phyloP scores from a whole-genome alignment of 2,113 vertebrate species.

The Apteryx mantelli region DNA sequence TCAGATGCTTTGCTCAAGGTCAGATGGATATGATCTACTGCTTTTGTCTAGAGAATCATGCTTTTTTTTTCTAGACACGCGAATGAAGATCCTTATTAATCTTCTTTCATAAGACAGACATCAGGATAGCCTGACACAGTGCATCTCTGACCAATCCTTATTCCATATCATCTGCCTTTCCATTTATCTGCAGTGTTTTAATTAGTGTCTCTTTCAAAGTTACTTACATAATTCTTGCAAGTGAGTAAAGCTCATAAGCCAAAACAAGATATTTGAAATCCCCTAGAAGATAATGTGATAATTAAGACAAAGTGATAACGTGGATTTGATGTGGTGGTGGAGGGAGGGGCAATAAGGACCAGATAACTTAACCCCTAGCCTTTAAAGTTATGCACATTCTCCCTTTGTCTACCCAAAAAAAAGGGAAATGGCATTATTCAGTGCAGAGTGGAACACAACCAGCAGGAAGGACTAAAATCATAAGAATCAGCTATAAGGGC shows the following conservation, averaged over 20 bases:
- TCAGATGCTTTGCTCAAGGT: conserved; percentile 40
- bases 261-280: neutral
- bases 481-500: neutral
- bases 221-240: neutral
- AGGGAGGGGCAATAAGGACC: neutral
- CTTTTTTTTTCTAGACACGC: neutral
- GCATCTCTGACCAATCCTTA: neutral
- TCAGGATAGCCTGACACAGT: neutral
- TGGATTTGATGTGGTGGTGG: neutral
- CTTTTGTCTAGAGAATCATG: conserved; percentile 6
- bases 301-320: conserved; percentile 6
- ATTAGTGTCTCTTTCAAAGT: neutral
- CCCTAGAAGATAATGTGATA: neutral
- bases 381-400: neutral
- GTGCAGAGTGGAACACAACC: neutral
- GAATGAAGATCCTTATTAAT: conserved; percentile 24
- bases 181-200: conserved; percentile 14
- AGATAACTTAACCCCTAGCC: neutral
- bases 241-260: neutral
- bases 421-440: neutral
- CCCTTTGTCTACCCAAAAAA: neutral
- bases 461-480: neutral
- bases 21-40: conserved; percentile 5
- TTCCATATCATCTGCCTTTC: neutral
- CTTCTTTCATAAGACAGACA: neutral